Conservation (phyloP, 2,797 vertebrate genomes). For the Cossypha polioptera region DNA sequence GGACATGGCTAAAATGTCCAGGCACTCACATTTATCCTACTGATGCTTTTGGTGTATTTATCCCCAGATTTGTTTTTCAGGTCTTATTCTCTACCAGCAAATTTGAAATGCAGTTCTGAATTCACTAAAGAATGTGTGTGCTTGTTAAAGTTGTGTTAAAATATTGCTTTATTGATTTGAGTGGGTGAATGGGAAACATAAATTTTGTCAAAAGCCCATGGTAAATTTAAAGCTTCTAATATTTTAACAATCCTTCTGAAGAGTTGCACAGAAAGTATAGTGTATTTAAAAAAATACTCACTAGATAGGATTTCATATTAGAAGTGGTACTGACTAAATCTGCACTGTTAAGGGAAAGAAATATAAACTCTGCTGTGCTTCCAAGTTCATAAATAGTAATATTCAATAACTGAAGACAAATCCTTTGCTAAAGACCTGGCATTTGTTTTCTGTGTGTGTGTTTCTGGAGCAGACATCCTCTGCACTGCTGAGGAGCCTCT, state of each 20-base stretch:
- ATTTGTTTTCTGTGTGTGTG: background rate
- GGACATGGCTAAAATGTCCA: background rate
- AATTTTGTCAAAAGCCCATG: background rate
- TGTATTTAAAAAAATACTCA: background rate
- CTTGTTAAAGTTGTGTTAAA: background rate
- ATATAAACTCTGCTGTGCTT: background rate
- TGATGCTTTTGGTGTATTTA: background rate
- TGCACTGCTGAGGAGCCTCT: background rate
- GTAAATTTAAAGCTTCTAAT: background rate
- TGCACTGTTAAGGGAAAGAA: background rate
- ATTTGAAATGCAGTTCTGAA: background rate
- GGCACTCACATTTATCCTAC: background rate
- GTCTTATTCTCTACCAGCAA: background rate
- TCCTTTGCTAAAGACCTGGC: background rate
- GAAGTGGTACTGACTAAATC: background rate
- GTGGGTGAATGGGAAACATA: background rate
- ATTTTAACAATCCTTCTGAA: background rate
- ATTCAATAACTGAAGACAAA: background rate
- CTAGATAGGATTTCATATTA: background rate
- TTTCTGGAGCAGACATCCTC: slow-evolving; percentile 26
- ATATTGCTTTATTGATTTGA: background rate
- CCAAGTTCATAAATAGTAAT: background rate
- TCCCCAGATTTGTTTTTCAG: background rate
- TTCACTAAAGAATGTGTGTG: background rate
- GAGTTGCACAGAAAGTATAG: background rate